These are phyloP conservation scores for Platichthys flesus DNA, from an alignment of 2,113 vertebrate genomes.

Conservation along the genomic window DNA sequence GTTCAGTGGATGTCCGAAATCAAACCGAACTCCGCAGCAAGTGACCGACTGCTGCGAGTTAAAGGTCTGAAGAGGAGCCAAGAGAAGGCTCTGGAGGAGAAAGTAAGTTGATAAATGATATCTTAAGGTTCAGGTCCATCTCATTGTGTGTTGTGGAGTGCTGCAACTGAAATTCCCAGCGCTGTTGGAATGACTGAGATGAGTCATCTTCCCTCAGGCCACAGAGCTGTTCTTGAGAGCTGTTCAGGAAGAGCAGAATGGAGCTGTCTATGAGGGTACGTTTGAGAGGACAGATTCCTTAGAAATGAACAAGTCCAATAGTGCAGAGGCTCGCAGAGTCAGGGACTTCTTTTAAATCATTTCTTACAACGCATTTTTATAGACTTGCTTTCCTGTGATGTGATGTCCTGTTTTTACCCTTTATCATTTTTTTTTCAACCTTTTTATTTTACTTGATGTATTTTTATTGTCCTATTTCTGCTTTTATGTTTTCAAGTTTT, in stretches of 20 bases:
- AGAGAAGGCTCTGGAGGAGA: conserved; percentile 91
- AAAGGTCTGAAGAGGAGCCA: conserved; percentile 87
- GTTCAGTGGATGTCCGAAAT: conserved; percentile 99
- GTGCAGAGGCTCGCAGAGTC: too few species aligned
- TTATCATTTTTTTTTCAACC: too few species aligned
- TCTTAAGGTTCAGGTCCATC: neutral
- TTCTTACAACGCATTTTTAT: neutral
- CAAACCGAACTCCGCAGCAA: conserved; percentile 83
- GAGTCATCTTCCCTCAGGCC: conserved; percentile 81
- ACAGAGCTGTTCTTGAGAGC: conserved; percentile 96
- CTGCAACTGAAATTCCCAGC: neutral
- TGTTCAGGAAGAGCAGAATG: conserved; percentile 95
- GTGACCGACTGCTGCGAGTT: conserved; percentile 76
- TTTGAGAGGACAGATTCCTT: neutral
- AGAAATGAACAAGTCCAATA: neutral
- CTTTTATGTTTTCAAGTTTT: too few species aligned
- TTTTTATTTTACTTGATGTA: too few species aligned
- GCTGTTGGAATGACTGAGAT: conserved; percentile 7
- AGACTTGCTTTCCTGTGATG: too few species aligned
- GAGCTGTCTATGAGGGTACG: conserved; percentile 96
- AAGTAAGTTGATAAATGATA: conserved; percentile 75
- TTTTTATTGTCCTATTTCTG: too few species aligned
- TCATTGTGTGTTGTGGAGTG: neutral
- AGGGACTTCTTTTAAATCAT: neutral
- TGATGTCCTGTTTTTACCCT: too few species aligned